Evolutionary conservation across 1,140 invertebrate genomes (phyloP).

Genomic region (Heterodera schachtii): DNA sequence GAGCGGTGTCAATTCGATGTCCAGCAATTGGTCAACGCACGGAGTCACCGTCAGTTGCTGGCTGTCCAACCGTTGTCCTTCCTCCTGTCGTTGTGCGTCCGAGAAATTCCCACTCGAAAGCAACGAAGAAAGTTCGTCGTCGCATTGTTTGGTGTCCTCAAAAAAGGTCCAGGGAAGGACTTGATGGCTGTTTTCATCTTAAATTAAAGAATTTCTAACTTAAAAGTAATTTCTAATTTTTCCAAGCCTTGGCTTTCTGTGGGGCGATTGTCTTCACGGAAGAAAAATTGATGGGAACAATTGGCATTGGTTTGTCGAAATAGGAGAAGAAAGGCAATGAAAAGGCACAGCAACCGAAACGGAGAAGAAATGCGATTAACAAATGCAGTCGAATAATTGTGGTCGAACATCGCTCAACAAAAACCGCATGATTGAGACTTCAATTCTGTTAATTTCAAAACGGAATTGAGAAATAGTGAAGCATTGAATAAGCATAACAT

Average conservation of each 20-base stretch:
- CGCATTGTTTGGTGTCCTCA: conserved; percentile 31
- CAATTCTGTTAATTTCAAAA: too few species aligned
- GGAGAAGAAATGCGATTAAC: background rate
- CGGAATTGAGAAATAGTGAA: too few species aligned
- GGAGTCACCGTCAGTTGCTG: background rate
- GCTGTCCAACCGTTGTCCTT: too few species aligned
- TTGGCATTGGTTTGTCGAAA: background rate
- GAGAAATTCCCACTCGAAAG: background rate
- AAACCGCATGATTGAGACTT: background rate
- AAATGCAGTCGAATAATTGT: background rate
- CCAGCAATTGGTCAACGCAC: conserved; percentile 18
- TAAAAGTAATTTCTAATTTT: too few species aligned
- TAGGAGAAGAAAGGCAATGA: background rate
- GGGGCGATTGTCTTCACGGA: background rate
- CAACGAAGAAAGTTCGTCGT: conserved; percentile 13
- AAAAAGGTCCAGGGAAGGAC: conserved; percentile 7
- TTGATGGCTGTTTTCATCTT: background rate
- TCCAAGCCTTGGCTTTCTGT: background rate
- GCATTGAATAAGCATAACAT: too few species aligned
- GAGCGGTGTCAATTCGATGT: conserved; percentile 6
- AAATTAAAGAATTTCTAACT: too few species aligned
- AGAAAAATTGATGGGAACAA: conserved; percentile 20
- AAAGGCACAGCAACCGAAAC: background rate
- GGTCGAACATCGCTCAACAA: background rate
- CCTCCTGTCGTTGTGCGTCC: background rate